Base-by-base conservation (phyloP, 2,888 invertebrate genomes). In the Yponomeuta malinellus region DNA sequence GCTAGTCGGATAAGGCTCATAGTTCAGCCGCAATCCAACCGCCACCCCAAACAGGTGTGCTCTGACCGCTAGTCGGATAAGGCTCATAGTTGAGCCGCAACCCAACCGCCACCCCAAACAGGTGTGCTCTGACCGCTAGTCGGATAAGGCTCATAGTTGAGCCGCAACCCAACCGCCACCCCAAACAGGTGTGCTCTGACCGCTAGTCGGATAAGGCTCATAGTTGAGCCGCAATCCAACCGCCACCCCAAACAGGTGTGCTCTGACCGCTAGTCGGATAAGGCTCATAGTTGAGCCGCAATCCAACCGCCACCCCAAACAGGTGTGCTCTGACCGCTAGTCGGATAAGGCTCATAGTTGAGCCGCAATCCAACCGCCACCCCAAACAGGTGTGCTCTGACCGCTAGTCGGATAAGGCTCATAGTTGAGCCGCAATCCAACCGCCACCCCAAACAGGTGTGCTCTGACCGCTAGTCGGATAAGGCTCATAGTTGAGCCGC, bases 61-160 rank as follows among this genome's bases (percentile, higher is more conserved):
- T 33, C 33, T 33, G 2, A 33, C 4, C 4, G 33, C 33, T 33
- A 33, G 33, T 4, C 70, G 29, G 23, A 43, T 63, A 63, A 52
- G 52, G 52, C 6, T 12, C 12, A 10, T 52, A 52, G 12, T 33
- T 33, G 2, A 33, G 33, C 33, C 33, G 33, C 93, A 97, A 96
- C 77, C 98, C 97, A 65, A 33, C 33, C 93, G 93, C 71, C 97
- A 97, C 83, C 96, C 96, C 0, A 96, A 1, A 97, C 84, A 90
- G 96, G 82, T 93, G 79, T 37, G 33, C 33, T 5, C 33, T 33
- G 2, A 33, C 5, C 5, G 33, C 33, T 33, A 33, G 33, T 2
- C 4, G 33, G 23, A 23, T 23, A 23, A 33, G 3, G 33, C 33
- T 33, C 33, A 3, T 33, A 52, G 12, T 23, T 23, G 0, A 23